A percentile compares a stretch with the other conserved stretches of the same genome.
These are phyloP conservation scores for Lamprologus tigripictilis DNA, from an alignment of 2,113 vertebrate species.

Conservation along the genomic window DNA sequence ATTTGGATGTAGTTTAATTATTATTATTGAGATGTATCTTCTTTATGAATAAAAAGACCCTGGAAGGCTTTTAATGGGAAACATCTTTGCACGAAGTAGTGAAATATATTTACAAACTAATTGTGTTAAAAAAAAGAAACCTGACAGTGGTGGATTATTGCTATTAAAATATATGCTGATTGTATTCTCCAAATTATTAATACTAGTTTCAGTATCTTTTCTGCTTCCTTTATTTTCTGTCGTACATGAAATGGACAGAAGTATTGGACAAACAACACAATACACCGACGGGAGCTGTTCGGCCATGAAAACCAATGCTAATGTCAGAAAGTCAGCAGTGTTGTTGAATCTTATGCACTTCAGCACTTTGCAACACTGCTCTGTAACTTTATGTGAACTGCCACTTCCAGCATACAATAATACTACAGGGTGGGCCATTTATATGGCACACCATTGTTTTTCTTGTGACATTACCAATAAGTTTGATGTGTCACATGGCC, in stretches of 20 bases:
- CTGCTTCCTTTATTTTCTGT: background rate
- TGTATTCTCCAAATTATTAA: background rate
- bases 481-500: background rate
- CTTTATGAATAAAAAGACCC: background rate
- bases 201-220: background rate
- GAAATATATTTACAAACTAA: background rate
- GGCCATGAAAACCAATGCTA: background rate
- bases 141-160: background rate
- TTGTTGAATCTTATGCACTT: background rate
- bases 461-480: background rate
- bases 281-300: background rate
- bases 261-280: background rate
- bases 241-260: background rate
- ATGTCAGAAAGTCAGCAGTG: background rate
- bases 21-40: background rate
- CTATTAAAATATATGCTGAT: background rate
- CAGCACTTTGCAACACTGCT: background rate
- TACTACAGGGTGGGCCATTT: background rate
- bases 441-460: background rate
- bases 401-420: background rate
- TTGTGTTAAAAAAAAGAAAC: background rate
- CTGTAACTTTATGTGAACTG: background rate
- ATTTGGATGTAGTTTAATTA: background rate
- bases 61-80: background rate
- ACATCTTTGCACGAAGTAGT: accelerated